Conservation (phyloP, 1,140 invertebrate genomes). For the Armadillidium nasatum region DNA sequence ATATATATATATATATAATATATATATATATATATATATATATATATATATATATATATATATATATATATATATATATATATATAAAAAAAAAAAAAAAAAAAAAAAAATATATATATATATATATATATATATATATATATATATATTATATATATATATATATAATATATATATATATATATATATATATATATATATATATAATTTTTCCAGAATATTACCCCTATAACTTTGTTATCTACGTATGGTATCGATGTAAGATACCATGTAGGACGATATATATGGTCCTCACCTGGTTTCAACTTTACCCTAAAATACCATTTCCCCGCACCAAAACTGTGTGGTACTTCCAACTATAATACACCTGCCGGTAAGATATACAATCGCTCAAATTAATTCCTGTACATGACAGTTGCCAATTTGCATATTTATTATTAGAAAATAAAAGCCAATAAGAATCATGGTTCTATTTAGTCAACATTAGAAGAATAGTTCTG, state of each 20-base stretch:
- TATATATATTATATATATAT: neutral
- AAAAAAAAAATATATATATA: neutral
- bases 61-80: slow-evolving; percentile 6
- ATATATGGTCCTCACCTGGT: slow-evolving; percentile 19
- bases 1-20: slow-evolving; percentile 11
- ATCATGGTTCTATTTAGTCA: neutral
- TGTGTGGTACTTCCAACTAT: slow-evolving; percentile 21
- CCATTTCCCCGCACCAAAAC: slow-evolving; percentile 12
- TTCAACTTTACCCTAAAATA: slow-evolving; percentile 28
- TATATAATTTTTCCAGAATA: neutral
- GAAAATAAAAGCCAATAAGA: neutral
- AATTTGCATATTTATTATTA: neutral
- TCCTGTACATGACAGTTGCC: no score
- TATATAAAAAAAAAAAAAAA: no score
- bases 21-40: neutral
- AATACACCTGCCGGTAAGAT: slow-evolving; percentile 27
- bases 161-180: neutral
- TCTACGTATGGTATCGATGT: slow-evolving; percentile 21
- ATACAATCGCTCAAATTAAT: neutral
- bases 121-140: neutral
- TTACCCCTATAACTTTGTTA: neutral
- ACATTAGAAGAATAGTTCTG: neutral
- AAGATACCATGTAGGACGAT: slow-evolving; percentile 23
- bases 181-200: slow-evolving; percentile 6
- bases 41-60: slow-evolving; percentile 13